Percentiles rank a stretch among this genome's conserved stretches.
Evolutionary conservation across 2,797 vertebrate species (phyloP).

Genomic region (Acridotheres tristis): DNA sequence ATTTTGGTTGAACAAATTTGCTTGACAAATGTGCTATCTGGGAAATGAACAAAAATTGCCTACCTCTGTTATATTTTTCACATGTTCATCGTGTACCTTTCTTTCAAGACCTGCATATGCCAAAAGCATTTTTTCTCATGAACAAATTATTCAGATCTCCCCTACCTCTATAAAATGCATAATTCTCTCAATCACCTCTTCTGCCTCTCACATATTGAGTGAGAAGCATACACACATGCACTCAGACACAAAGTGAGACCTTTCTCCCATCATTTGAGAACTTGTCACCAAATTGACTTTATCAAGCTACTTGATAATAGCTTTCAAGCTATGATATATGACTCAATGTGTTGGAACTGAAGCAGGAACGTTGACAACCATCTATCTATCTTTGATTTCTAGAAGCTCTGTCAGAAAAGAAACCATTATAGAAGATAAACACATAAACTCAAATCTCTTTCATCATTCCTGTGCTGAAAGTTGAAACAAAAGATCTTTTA

Average conservation of each 20-base stretch:
- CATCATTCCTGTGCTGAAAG: neutral
- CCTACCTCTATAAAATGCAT: neutral
- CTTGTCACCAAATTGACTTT: neutral
- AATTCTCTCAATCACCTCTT: neutral
- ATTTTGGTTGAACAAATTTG: neutral
- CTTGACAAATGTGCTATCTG: neutral
- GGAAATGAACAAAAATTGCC: neutral
- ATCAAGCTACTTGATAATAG: constrained; percentile 1
- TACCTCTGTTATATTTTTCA: neutral
- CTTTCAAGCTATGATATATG: neutral
- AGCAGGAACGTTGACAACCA: neutral
- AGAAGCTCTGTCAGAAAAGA: neutral
- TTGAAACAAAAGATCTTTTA: neutral
- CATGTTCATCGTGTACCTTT: neutral
- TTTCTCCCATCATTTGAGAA: neutral
- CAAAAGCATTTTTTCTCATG: neutral
- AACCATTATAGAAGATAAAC: neutral
- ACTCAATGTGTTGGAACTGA: neutral
- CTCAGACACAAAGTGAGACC: neutral
- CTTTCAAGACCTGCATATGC: neutral
- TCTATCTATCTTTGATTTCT: constrained; percentile 13
- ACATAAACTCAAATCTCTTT: neutral
- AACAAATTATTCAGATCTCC: neutral
- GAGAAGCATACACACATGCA: neutral
- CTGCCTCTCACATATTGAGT: neutral